phyloP scores from a whole-genome alignment of 2,888 invertebrate species.

The Parnassius orleans region DNA sequence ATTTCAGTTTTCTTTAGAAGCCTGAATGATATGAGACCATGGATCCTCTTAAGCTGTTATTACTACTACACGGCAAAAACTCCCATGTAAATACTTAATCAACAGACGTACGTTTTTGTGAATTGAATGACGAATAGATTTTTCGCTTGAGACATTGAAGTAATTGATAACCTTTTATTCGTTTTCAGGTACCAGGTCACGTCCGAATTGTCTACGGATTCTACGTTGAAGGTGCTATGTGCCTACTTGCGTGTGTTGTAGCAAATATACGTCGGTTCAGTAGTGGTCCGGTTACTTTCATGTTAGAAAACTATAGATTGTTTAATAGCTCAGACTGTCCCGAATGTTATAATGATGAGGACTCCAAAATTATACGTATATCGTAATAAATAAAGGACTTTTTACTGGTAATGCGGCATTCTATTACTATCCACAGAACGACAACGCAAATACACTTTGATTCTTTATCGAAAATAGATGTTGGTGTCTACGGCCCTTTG shows the following conservation, averaged over 20 bases:
- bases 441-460: no score
- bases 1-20: not conserved
- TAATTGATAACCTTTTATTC: not conserved
- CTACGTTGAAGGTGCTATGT: conserved; percentile 85
- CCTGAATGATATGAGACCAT: no score
- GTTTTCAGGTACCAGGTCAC: conserved; percentile 71
- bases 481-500: no score
- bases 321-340: conserved; percentile 33
- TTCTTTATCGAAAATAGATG: no score
- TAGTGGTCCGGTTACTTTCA: conserved; percentile 34
- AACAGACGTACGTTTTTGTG: no score
- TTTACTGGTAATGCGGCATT: no score
- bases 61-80: no score
- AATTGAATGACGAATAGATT: no score
- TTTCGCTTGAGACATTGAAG: no score
- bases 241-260: conserved; percentile 81
- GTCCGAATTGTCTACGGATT: conserved; percentile 83
- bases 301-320: conserved; percentile 52
- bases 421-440: no score
- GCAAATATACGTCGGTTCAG: conserved; percentile 81
- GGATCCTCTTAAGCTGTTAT: no score
- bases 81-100: no score
- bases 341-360: conserved; percentile 7
- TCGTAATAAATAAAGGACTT: not conserved
- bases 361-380: conserved; percentile 4